Conservation (phyloP, 2,888 invertebrate genomes). For the Dichetophora obliterata region DNA sequence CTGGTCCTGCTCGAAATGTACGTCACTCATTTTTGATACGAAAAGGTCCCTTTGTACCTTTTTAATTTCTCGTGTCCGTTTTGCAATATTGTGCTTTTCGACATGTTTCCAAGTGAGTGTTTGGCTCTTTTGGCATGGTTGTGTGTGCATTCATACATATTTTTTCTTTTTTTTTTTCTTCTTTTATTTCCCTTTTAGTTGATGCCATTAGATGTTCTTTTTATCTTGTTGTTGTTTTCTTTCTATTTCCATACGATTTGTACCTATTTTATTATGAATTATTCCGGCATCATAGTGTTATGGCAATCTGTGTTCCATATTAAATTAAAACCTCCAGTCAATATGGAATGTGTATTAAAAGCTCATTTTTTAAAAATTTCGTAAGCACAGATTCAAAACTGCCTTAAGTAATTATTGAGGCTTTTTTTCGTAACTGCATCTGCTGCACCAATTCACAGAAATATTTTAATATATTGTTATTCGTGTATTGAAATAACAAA, state of each 20-base stretch:
- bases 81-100: not conserved
- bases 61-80: constrained; percentile 11
- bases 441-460: too few species aligned
- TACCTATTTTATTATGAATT: not conserved
- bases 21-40: constrained; percentile 2
- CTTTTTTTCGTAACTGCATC: too few species aligned
- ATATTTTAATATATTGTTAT: too few species aligned
- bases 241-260: not conserved
- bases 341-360: too few species aligned
- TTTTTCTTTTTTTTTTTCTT: not conserved
- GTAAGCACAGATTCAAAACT: too few species aligned
- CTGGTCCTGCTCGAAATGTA: not conserved
- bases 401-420: too few species aligned
- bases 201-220: not conserved
- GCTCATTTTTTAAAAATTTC: too few species aligned
- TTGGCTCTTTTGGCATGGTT: not conserved
- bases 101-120: not conserved
- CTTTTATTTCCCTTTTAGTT: not conserved
- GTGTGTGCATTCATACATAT: not conserved
- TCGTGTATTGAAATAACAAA: too few species aligned
- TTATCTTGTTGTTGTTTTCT: not conserved
- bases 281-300: too few species aligned
- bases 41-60: constrained; percentile 12
- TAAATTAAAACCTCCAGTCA: too few species aligned
- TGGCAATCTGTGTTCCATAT: too few species aligned